Evolutionary conservation across 2,888 invertebrate species (phyloP).

Genomic region (Sepiola atlantica): DNA sequence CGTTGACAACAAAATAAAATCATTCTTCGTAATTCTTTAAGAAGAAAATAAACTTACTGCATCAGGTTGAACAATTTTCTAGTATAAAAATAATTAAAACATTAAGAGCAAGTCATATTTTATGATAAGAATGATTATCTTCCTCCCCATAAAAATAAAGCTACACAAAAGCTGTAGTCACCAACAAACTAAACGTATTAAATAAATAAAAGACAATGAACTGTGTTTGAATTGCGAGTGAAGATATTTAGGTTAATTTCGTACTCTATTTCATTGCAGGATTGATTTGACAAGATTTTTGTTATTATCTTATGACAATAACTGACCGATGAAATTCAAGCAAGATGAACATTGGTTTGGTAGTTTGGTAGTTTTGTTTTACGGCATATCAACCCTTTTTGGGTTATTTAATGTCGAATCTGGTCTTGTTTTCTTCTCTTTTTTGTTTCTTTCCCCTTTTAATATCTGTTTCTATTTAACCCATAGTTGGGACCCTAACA

Average conservation of each 20-base stretch:
- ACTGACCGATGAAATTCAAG: not conserved
- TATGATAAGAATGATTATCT: not conserved
- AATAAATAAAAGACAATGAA: not conserved
- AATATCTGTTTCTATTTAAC: too few relatives aligned
- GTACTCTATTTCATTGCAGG: not conserved
- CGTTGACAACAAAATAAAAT: not conserved
- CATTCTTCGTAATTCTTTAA: not conserved
- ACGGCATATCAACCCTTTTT: too few relatives aligned
- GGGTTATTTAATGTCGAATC: too few relatives aligned
- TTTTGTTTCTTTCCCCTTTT: too few relatives aligned
- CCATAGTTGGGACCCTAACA: too few relatives aligned
- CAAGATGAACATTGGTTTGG: not conserved
- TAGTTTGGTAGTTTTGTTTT: too few relatives aligned
- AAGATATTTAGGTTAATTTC: not conserved
- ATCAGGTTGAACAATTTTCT: not conserved
- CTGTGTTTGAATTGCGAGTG: not conserved
- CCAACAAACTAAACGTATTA: not conserved
- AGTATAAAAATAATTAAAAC: not conserved
- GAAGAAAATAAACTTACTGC: not conserved
- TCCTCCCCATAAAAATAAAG: not conserved
- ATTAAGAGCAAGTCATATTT: not conserved
- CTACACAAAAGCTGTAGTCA: not conserved
- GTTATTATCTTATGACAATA: not conserved
- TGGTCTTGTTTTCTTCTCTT: too few relatives aligned
- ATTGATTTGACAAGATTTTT: not conserved